A percentile compares a stretch with the other conserved stretches of the same genome.
Conservation (phyloP, 2,888 invertebrate genomes). For the Drosophila koepferae region DNA sequence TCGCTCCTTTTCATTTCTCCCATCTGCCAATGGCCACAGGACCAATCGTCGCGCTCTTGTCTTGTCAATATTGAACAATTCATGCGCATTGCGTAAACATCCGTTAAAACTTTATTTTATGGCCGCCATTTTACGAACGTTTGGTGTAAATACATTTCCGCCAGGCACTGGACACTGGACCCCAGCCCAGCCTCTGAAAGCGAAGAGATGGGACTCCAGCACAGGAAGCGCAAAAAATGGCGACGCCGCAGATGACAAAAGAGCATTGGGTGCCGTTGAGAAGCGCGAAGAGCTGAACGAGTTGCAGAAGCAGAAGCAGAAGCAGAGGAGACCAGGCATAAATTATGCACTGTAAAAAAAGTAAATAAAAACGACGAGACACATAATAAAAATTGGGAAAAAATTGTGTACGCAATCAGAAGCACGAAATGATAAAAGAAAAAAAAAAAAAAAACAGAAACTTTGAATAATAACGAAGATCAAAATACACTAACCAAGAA, state of each 20-base stretch:
- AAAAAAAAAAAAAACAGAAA: slow-evolving; percentile 29
- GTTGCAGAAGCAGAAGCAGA: slow-evolving; percentile 13
- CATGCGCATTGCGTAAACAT: slow-evolving; percentile 80
- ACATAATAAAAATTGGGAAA: slow-evolving; percentile 73
- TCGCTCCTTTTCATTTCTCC: neutral
- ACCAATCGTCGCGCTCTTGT: slow-evolving; percentile 69
- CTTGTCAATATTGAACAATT: slow-evolving; percentile 80
- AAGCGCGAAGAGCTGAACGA: slow-evolving; percentile 13
- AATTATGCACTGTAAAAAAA: slow-evolving; percentile 78
- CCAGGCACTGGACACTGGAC: slow-evolving; percentile 52
- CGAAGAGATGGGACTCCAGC: slow-evolving; percentile 43
- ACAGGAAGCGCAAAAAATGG: slow-evolving; percentile 72
- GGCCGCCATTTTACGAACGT: slow-evolving; percentile 77
- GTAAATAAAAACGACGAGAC: slow-evolving; percentile 51
- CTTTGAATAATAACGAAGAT: slow-evolving; percentile 11
- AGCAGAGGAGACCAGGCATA: slow-evolving; percentile 55
- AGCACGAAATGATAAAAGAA: slow-evolving; percentile 51
- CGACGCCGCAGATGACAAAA: slow-evolving; percentile 66
- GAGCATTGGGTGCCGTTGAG: slow-evolving; percentile 21
- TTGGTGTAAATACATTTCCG: slow-evolving; percentile 80
- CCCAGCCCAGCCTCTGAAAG: slow-evolving; percentile 20
- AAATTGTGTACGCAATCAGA: slow-evolving; percentile 73
- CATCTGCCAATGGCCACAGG: neutral
- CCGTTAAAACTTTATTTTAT: slow-evolving; percentile 80
- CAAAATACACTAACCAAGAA: slow-evolving; percentile 36